Evolutionary conservation across 2,797 vertebrate species (phyloP), one percentile per base, ranked within the genome.

Genomic region (Buphagus erythrorhynchus): DNA sequence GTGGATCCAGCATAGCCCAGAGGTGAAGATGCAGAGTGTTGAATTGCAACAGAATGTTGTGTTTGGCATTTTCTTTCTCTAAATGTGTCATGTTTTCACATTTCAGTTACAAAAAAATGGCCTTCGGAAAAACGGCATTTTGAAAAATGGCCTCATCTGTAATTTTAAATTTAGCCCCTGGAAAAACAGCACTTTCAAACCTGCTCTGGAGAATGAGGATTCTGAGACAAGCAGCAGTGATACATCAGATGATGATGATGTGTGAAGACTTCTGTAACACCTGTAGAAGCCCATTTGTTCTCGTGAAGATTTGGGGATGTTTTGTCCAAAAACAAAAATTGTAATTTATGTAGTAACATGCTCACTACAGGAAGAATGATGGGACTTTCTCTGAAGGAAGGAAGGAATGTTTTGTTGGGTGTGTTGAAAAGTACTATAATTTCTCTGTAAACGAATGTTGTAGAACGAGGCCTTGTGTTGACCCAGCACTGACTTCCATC

Each of bases 221-320:
- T 97, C 98, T 40, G 98, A 98, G 90, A 98, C 98, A 0, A 98
- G 98, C 91, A 98, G 98, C 97, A 98, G 98, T 49, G 98, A 98
- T 97, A 98, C 98, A 35, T 98, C 98, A 62, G 98, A 98, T 77
- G 98, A 98, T 31, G 98, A 98, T 54, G 97, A 98, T 81, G 92
- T 98, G 88, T 98, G 97, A 98, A 97, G 88, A 80, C 61, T 93
- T 96, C 52, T 45, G 48, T 90, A 82, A 95, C 72, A 78, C 61
- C 89, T 86, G 76, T 94, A 95, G 96, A 96, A 77, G 86, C 73
- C 58, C 26, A 12, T 96, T 95, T 93, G 72, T 96, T 97, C 80
- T 97, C 13, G 36, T 86, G 77, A 96, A 82, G 91, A 83, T 95
- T 65, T 97, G 95, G 95, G 86, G 95, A 96, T 97, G 15, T 97